Conservation (phyloP, 2,888 invertebrate genomes). For the Poecilobothrus nobilitatus region DNA sequence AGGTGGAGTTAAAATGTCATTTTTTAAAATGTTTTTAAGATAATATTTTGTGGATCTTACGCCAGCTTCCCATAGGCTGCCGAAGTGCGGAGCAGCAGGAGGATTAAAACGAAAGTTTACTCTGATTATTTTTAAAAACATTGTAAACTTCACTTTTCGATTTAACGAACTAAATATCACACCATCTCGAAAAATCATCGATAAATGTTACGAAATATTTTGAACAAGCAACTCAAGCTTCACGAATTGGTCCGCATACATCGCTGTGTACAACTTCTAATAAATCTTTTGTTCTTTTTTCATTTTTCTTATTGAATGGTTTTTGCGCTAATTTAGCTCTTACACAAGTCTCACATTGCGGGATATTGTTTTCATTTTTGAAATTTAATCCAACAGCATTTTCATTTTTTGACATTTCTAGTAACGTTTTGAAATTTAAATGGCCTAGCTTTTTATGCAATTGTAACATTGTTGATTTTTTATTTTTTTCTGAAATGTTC, state of each 20-base stretch:
- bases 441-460: too few relatives aligned
- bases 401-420: too few relatives aligned
- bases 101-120: too few relatives aligned
- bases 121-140: neutral
- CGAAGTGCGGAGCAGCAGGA: too few relatives aligned
- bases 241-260: slow-evolving; percentile 17
- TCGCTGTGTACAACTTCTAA: slow-evolving; percentile 18
- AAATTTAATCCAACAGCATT: slow-evolving; percentile 8
- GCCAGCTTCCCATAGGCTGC: too few relatives aligned
- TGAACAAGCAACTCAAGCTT: slow-evolving; percentile 12
- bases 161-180: neutral
- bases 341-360: slow-evolving; percentile 13
- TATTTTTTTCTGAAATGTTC: neutral
- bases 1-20: too few relatives aligned
- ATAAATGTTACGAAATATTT: slow-evolving; percentile 17
- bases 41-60: too few relatives aligned
- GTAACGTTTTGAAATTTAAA: too few relatives aligned
- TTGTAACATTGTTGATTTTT: too few relatives aligned
- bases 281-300: slow-evolving; percentile 2
- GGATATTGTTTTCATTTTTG: neutral
- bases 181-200: neutral
- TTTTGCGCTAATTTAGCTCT: slow-evolving; percentile 14
- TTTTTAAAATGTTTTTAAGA: too few relatives aligned
- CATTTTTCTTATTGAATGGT: slow-evolving; percentile 16
- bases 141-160: slow-evolving; percentile 21